A percentile compares a stretch with the other conserved stretches of the same genome.
phyloP scores from a whole-genome alignment of 1,140 invertebrate species.

The Atta cephalotes region DNA sequence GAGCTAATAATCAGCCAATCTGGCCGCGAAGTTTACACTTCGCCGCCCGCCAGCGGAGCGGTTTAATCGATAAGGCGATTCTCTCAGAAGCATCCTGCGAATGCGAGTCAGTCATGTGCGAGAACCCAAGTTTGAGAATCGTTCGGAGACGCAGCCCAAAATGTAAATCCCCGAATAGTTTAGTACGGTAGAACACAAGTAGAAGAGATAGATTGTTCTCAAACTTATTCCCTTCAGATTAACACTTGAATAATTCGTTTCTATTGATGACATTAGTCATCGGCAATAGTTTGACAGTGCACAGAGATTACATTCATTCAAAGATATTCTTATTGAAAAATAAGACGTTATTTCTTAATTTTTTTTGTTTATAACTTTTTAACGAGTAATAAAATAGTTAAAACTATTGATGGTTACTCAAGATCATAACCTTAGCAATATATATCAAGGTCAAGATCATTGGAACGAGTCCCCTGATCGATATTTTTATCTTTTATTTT shows the following conservation, averaged over 20 bases:
- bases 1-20: constrained; percentile 68
- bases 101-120: background rate
- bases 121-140: constrained; percentile 9
- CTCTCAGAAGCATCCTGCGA: constrained; percentile 19
- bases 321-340: too few species aligned
- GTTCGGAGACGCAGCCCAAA: background rate
- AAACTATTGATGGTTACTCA: too few species aligned
- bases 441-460: too few species aligned
- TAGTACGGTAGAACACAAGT: background rate
- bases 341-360: too few species aligned
- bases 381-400: too few species aligned
- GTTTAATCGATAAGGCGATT: constrained; percentile 48
- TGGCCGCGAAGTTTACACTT: constrained; percentile 55
- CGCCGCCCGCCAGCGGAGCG: background rate
- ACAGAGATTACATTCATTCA: too few species aligned
- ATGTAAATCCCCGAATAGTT: constrained; percentile 22
- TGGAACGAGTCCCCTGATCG: too few species aligned
- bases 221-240: constrained; percentile 7
- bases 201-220: background rate
- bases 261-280: background rate
- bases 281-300: background rate
- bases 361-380: too few species aligned
- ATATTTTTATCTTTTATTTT: too few species aligned
- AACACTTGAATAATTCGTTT: constrained; percentile 27
- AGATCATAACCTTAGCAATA: too few species aligned